A percentile compares a stretch with the other conserved stretches of the same genome.
phyloP scores from a whole-genome alignment of 2,113 vertebrate genomes.

The Regulus satrapa region DNA sequence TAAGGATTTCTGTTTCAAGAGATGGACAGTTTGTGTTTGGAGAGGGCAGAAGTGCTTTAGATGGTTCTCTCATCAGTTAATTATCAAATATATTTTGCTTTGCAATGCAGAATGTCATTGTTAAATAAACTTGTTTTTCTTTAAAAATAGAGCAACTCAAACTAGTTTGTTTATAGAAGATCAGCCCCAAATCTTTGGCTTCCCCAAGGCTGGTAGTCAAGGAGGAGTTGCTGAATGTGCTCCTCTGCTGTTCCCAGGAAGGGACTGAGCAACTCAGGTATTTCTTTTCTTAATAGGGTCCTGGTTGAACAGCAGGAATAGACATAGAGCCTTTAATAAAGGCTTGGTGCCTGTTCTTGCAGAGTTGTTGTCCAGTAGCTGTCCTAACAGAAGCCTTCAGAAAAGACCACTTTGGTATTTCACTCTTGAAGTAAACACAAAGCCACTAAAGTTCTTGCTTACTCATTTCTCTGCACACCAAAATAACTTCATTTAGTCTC shows the following conservation, averaged over 20 bases:
- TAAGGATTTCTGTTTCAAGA: background rate
- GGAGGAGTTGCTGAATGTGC: background rate
- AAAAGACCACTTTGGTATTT: background rate
- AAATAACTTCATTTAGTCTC: background rate
- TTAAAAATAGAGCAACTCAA: background rate
- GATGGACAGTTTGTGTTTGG: background rate
- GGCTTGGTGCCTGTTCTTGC: background rate
- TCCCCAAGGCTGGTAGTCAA: background rate
- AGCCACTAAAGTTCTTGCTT: background rate
- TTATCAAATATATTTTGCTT: background rate
- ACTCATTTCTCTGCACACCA: background rate
- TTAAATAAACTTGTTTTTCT: background rate
- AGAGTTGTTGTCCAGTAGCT: background rate
- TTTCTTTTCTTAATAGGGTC: background rate
- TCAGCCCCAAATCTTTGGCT: background rate
- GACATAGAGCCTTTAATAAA: background rate
- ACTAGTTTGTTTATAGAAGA: background rate
- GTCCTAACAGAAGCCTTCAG: background rate
- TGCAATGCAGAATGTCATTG: background rate
- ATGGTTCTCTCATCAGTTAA: background rate
- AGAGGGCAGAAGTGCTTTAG: background rate
- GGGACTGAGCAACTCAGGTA: fast-evolving
- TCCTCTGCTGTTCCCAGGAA: background rate
- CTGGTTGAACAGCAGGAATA: background rate
- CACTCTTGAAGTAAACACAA: background rate